A percentile compares a stretch with the other conserved stretches of the same genome.
Conservation (phyloP, 2,797 vertebrate genomes). For the Merluccius polli region DNA sequence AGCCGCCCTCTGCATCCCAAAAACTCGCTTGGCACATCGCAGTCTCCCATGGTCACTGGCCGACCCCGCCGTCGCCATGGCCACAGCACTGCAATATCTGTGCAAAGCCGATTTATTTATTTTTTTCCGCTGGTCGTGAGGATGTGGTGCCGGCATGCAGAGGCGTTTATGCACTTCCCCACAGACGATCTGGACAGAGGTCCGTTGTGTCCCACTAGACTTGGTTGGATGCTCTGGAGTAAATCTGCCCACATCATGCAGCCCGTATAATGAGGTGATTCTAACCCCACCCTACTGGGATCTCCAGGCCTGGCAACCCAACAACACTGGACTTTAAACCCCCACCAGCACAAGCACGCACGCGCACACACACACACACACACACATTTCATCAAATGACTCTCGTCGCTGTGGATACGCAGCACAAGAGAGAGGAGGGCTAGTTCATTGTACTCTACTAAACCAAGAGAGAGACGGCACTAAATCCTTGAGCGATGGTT, state of each 20-base stretch:
- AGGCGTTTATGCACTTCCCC: not conserved
- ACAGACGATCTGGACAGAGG: slow-evolving; percentile 6
- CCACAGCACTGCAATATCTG: slow-evolving; percentile 51
- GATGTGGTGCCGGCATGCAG: not conserved
- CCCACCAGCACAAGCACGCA: slow-evolving; percentile 40
- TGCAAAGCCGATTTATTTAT: slow-evolving; percentile 24
- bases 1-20: slow-evolving; percentile 29
- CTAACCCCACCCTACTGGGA: slow-evolving; percentile 51
- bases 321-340: slow-evolving; percentile 50
- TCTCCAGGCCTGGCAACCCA: slow-evolving; percentile 39
- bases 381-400: slow-evolving; percentile 38
- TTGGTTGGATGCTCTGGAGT: slow-evolving; percentile 37
- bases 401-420: slow-evolving; percentile 10
- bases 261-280: slow-evolving; percentile 57
- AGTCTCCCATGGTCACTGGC: slow-evolving; percentile 46
- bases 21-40: slow-evolving; percentile 50
- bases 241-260: slow-evolving; percentile 37
- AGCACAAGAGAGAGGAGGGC: not conserved
- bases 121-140: not conserved
- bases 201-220: slow-evolving; percentile 27
- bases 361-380: not conserved
- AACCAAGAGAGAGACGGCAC: not conserved
- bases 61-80: slow-evolving; percentile 51
- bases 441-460: slow-evolving; percentile 1
- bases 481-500: not conserved